Base-by-base conservation (phyloP, 2,888 invertebrate genomes). In the Thecocarcelia acutangulata region DNA sequence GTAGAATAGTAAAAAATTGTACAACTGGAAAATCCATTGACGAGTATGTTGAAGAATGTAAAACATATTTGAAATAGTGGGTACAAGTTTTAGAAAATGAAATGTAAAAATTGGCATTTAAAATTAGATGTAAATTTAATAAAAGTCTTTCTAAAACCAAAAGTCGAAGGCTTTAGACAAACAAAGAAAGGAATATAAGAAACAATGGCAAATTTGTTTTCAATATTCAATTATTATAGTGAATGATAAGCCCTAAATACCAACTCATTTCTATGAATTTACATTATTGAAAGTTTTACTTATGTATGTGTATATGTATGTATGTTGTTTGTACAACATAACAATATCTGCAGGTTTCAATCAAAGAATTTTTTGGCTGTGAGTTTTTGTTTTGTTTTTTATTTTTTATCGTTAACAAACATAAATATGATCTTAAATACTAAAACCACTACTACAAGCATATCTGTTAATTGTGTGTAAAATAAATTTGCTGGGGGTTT, bases 361-460 rank as follows among this genome's bases (percentile, higher is more conserved):
- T 75, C 74, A 75, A 63, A 75, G 58, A 64, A 59, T 75, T 70
- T 33, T 80, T 70, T 46, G 58, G 24, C 58, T 70, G 80, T 70
- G 52, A 75, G 58, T 75, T 75, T 63, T 74, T 63, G 17, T 74
- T 74, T 66, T 48, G 21, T 66, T 58, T 8, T 56, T 5, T 61
- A 63, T 15, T 56, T 5, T 61, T 69, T 15, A 70, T 64, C 70
- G 54, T 52, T 64, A 58, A 44, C 64, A 56, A 52, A 76, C 24
- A 42, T 58, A 44, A 64, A n/a, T 59, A 68, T 75, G 48, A 48
- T 17, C 11, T 44, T 21, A 61, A 52, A 63, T 21, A 46, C 54
- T 24, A 28, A 42, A 44, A 8, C n/a, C 28, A n/a, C 3, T 13
- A 6, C 8, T 6, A 13, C 52, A 54, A 33, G 15, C n/a, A 48